Percentiles rank a stretch among this genome's conserved stretches.
Conservation (phyloP, 2,797 vertebrate species). For the Lepus oiostolus region DNA sequence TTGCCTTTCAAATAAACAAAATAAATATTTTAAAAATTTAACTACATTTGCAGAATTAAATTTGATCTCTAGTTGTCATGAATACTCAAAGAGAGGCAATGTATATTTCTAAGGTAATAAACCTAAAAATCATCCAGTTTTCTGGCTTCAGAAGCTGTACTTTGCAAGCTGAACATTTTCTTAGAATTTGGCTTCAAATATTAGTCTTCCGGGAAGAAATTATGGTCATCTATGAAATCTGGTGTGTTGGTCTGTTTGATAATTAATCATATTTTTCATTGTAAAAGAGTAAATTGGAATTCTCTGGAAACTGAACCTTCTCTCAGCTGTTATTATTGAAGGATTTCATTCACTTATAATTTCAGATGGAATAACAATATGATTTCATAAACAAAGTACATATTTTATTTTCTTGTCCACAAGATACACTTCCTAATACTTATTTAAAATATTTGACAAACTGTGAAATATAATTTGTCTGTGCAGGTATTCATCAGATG, state of each 20-base stretch:
- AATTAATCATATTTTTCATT: constrained; percentile 45
- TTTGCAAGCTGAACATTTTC: neutral
- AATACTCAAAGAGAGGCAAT: neutral
- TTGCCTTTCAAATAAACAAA: too few relatives aligned
- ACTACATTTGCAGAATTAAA: neutral
- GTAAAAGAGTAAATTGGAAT: constrained; percentile 52
- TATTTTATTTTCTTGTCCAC: constrained; percentile 8
- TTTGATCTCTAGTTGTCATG: neutral
- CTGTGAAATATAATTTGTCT: neutral
- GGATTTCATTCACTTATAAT: neutral
- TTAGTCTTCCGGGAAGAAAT: constrained; percentile 27
- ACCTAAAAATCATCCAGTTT: neutral
- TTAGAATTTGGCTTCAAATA: neutral
- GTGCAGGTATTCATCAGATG: neutral
- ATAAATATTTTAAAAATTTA: too few relatives aligned
- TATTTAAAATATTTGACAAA: neutral
- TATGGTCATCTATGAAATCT: constrained; percentile 26
- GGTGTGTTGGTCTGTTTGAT: constrained; percentile 52
- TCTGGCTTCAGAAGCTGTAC: neutral
- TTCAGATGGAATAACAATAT: constrained; percentile 22
- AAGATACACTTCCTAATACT: neutral
- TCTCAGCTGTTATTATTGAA: neutral
- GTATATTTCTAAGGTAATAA: fast-evolving
- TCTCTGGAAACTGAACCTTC: constrained; percentile 47
- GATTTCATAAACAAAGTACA: constrained; percentile 3